Evolutionary conservation across 2,113 vertebrate genomes (phyloP).

Genomic region (Colinus virginianus): DNA sequence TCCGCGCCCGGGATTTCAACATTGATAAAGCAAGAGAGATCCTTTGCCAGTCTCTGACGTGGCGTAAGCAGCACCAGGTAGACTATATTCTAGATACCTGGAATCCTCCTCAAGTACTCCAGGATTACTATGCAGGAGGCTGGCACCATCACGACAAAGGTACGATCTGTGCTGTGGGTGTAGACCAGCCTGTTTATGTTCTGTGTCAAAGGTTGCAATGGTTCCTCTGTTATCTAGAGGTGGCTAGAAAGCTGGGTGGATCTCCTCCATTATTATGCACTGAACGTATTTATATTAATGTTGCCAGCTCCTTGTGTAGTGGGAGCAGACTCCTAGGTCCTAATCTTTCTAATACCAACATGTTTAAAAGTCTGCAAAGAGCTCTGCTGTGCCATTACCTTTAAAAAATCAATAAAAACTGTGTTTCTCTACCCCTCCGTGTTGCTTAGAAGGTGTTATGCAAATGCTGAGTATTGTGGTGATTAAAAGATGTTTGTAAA

Average conservation of each 20-base stretch:
- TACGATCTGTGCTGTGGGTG: constrained; percentile 20
- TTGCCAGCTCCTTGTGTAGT: not conserved
- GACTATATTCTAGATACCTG: constrained; percentile 94
- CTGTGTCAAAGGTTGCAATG: not conserved
- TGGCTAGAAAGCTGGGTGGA: not conserved
- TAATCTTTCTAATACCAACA: not conserved
- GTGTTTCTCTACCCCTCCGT: not conserved
- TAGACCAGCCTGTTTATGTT: not conserved
- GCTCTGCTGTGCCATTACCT: constrained; percentile 16
- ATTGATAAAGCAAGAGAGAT: constrained; percentile 93
- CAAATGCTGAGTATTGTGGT: constrained; percentile 23
- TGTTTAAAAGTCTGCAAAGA: not conserved
- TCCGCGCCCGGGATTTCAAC: constrained; percentile 93
- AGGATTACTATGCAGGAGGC: constrained; percentile 91
- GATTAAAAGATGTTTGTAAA: constrained; percentile 69
- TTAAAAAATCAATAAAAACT: not conserved
- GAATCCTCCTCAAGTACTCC: constrained; percentile 89
- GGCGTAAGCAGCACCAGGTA: constrained; percentile 96
- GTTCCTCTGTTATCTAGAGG: not conserved
- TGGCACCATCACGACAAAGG: constrained; percentile 98
- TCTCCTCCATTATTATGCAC: not conserved
- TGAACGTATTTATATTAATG: not conserved
- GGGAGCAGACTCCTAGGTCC: not conserved
- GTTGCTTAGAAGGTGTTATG: constrained; percentile 4
- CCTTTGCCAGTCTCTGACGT: constrained; percentile 92